Evolutionary conservation across 2,113 vertebrate genomes (phyloP).

Genomic region (Tricholaema leucomelas): DNA sequence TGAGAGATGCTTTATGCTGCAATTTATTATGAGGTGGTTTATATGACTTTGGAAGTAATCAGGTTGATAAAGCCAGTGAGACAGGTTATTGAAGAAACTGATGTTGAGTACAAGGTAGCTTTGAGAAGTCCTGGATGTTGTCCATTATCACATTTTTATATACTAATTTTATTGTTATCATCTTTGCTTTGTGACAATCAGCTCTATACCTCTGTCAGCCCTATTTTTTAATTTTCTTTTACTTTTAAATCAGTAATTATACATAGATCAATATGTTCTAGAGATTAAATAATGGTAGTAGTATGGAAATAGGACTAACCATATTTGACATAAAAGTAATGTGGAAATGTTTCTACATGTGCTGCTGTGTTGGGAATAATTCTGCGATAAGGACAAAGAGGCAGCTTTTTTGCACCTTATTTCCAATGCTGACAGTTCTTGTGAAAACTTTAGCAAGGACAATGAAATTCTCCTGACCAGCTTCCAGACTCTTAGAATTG

Average conservation of each 20-base stretch:
- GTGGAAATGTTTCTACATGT: neutral
- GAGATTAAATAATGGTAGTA: neutral
- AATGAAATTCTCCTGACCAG: neutral
- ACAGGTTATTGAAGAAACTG: neutral
- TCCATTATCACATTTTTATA: neutral
- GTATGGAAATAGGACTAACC: neutral
- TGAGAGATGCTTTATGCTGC: neutral
- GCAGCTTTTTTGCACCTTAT: neutral
- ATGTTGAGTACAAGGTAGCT: neutral
- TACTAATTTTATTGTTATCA: neutral
- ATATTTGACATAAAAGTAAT: neutral
- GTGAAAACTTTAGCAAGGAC: neutral
- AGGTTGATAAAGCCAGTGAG: neutral
- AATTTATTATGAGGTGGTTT: neutral
- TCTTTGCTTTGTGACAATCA: neutral
- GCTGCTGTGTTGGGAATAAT: neutral
- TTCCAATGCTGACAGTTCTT: neutral
- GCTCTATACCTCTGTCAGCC: neutral
- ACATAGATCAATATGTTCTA: neutral
- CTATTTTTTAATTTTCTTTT: neutral
- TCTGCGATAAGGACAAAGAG: neutral
- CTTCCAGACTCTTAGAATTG: neutral
- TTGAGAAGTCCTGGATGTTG: neutral
- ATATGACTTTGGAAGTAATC: neutral
- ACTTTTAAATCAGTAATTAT: neutral